These are phyloP conservation scores for Philonicus albiceps DNA, from an alignment of 2,888 invertebrate genomes.

Conservation along the genomic window DNA sequence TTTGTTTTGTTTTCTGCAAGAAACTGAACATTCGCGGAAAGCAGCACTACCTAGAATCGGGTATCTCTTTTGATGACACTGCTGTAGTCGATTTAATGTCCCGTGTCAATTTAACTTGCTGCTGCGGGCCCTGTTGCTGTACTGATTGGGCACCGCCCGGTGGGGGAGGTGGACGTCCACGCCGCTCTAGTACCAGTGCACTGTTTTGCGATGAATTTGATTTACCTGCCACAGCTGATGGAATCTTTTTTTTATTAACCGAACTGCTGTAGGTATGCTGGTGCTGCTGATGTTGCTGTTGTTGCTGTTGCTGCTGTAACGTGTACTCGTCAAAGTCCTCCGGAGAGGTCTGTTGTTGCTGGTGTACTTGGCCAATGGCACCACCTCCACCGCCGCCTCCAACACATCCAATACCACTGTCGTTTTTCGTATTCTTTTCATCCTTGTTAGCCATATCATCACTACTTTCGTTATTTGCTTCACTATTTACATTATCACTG, in stretches of 20 bases:
- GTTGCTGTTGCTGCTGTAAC: conserved; percentile 50
- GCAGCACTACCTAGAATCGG: conserved; percentile 64
- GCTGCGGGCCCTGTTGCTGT: conserved; percentile 51
- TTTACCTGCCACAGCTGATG: conserved; percentile 48
- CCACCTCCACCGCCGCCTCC: conserved; percentile 43
- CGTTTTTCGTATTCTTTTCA: conserved; percentile 49
- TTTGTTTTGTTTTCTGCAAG: conserved; percentile 41
- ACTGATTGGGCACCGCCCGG: conserved; percentile 45
- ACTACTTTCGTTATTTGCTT: conserved; percentile 52
- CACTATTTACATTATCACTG: conserved; percentile 63
- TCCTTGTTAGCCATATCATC: conserved; percentile 50
- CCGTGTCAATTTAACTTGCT: conserved; percentile 58
- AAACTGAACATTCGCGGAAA: conserved; percentile 44
- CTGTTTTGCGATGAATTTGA: conserved; percentile 51
- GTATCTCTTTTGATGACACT: conserved; percentile 61
- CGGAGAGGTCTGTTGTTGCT: conserved; percentile 63
- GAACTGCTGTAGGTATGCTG: conserved; percentile 50
- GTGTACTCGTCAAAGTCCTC: conserved; percentile 61
- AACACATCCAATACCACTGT: conserved; percentile 47
- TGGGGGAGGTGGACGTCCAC: conserved; percentile 58
- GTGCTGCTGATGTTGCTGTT: conserved; percentile 1
- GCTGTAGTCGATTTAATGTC: conserved; percentile 53
- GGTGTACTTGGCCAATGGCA: conserved; percentile 55
- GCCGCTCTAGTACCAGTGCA: conserved; percentile 59
- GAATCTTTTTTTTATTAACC: conserved; percentile 53